Evolutionary conservation across 2,797 vertebrate species (phyloP).

Genomic region (Falco concolor): DNA sequence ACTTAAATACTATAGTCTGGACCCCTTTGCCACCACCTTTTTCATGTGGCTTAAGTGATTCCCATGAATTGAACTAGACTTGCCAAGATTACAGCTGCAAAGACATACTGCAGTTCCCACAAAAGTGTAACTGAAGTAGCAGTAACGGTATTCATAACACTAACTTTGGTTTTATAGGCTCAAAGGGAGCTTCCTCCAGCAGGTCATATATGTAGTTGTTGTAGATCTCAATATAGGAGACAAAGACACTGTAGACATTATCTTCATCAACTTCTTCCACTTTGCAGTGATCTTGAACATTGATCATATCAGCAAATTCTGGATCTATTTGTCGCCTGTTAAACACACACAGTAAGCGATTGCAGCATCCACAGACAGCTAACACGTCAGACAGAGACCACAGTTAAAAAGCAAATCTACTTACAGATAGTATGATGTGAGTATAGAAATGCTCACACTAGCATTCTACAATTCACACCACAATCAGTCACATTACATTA

Average conservation of each 20-base stretch:
- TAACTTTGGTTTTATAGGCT: constrained; percentile 92
- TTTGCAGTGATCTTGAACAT: constrained; percentile 80
- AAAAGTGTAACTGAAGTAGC: accelerated
- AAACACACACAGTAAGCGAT: accelerated
- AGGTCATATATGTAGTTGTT: constrained; percentile 99
- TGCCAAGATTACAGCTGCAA: neutral
- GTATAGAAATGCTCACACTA: neutral
- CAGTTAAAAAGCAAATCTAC: neutral
- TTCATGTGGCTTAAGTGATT: accelerated
- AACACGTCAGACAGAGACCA: accelerated
- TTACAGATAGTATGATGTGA: accelerated
- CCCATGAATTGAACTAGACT: neutral
- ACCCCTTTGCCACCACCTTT: neutral
- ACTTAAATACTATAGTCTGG: neutral
- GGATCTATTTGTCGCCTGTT: constrained; percentile 86
- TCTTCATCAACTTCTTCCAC: constrained; percentile 89
- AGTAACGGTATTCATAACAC: constrained; percentile 2
- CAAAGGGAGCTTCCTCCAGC: constrained; percentile 84
- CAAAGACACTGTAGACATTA: constrained; percentile 89
- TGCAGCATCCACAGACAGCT: neutral
- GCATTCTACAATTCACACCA: neutral
- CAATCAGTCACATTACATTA: neutral
- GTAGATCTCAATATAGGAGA: constrained; percentile 98
- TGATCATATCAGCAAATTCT: constrained; percentile 94
- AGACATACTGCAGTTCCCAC: accelerated